Evolutionary conservation across 2,888 invertebrate genomes (phyloP), one percentile per base, ranked within the genome.

Genomic region (Pachliopta kotzebuea): DNA sequence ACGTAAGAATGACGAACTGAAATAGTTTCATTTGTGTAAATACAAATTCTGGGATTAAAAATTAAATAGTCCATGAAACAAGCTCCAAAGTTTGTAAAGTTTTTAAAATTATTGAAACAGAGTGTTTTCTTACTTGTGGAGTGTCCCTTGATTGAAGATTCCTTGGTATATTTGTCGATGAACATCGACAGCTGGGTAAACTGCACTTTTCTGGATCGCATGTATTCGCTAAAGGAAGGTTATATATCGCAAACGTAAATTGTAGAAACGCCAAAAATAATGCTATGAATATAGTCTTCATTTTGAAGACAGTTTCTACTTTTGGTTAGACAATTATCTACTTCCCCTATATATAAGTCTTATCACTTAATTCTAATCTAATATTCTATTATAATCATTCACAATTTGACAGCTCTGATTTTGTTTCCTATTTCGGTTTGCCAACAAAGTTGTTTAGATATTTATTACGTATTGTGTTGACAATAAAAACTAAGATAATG

Each of bases 1-100:
- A 95, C 3, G 95, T 94, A 0, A 95, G 73, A 1, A 92, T 84
- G 18, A 95, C 93, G 9, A 95, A 93, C 95, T 95, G 81, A 9
- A n/a, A 49, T 1, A 21, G 31, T 20, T 17, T 20, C 3, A 49
- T 26, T 18, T 17, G 21, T 7, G 24, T 23, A 57, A 4, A 9
- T 57, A 23, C 17, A 56, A n/a, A 24, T 37, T 14, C 1, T 37
- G 11, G 14, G 14, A 37, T 14, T 4, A 14, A 37, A 14, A 26
- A 6, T 26, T 26, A 26, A 6, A 37, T 11, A 37, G 14, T 14
- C 2, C 1, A 11, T 37, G 1, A 14, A 37, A 31, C 8, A 8
- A 31, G 2, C 14, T 37, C 17, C 6, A 57, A 17, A 45, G 17
- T 20, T 11, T 23, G 18, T 24, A 42, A 9, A 23, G 11, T 24